These are phyloP conservation scores for Pterocles burchelli DNA, from an alignment of 2,113 vertebrate species.

Conservation along the genomic window DNA sequence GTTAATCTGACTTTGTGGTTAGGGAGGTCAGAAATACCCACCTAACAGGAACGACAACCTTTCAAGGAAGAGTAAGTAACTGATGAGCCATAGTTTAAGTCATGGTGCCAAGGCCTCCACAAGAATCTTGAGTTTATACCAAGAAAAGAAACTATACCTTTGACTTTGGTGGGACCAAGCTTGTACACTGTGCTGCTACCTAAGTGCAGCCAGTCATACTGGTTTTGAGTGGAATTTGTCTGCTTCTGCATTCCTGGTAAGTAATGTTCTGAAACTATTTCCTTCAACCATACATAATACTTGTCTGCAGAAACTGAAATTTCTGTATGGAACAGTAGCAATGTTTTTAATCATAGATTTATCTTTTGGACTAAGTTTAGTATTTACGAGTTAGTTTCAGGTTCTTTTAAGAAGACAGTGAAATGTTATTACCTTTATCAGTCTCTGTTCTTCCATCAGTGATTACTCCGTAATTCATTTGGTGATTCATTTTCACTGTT, in stretches of 20 bases:
- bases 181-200: neutral
- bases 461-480: neutral
- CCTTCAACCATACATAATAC: neutral
- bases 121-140: neutral
- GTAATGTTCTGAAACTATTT: neutral
- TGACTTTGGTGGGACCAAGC: neutral
- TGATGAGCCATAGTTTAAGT: neutral
- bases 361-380: neutral
- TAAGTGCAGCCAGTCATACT: neutral
- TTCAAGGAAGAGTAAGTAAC: neutral
- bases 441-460: constrained; percentile 4
- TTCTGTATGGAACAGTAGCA: neutral
- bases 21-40: neutral
- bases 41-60: neutral
- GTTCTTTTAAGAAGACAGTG: neutral
- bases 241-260: neutral
- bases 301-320: neutral
- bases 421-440: constrained; percentile 37
- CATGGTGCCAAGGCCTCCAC: neutral
- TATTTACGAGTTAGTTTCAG: constrained; percentile 46
- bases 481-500: constrained; percentile 10
- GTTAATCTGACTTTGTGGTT: neutral
- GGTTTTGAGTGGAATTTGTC: neutral
- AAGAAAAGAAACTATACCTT: neutral
- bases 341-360: neutral